phyloP scores from a whole-genome alignment of 1,140 invertebrate species.

The Temnothorax longispinosus region DNA sequence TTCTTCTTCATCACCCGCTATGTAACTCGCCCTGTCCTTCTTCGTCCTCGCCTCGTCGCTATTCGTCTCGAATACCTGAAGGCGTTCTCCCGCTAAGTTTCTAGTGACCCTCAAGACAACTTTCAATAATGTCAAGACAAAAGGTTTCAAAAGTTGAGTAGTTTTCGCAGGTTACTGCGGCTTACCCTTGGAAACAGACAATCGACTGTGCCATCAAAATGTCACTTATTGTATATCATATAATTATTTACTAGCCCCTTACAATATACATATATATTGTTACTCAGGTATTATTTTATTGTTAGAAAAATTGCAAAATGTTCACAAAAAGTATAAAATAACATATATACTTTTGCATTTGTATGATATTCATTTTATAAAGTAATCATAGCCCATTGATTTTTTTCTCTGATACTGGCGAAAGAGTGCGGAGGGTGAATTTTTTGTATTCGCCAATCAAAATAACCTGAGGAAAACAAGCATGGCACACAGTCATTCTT shows the following conservation, averaged over 20 bases:
- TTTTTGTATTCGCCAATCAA: background rate
- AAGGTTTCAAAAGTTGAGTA: slow-evolving; percentile 71
- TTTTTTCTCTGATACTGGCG: background rate
- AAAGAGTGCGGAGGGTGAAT: background rate
- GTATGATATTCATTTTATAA: background rate
- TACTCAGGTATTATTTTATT: background rate
- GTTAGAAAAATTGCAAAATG: background rate
- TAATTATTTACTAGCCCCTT: background rate
- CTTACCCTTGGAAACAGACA: slow-evolving; percentile 18
- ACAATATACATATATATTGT: background rate
- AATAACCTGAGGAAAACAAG: slow-evolving; percentile 33
- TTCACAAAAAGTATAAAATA: background rate
- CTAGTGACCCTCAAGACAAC: slow-evolving; percentile 81
- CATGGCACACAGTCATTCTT: slow-evolving; percentile 52
- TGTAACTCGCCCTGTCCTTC: slow-evolving; percentile 54
- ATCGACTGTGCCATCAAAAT: background rate
- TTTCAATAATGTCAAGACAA: slow-evolving; percentile 77
- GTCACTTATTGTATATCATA: background rate
- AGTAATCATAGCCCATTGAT: background rate
- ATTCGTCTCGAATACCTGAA: slow-evolving; percentile 66
- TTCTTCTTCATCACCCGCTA: slow-evolving; percentile 76
- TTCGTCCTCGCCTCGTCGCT: slow-evolving; percentile 66
- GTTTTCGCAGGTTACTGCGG: slow-evolving; percentile 10
- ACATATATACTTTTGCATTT: background rate
- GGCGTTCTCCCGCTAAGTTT: slow-evolving; percentile 80